Conservation (phyloP, 2,113 vertebrate genomes). For the Phocoena sinus region DNA sequence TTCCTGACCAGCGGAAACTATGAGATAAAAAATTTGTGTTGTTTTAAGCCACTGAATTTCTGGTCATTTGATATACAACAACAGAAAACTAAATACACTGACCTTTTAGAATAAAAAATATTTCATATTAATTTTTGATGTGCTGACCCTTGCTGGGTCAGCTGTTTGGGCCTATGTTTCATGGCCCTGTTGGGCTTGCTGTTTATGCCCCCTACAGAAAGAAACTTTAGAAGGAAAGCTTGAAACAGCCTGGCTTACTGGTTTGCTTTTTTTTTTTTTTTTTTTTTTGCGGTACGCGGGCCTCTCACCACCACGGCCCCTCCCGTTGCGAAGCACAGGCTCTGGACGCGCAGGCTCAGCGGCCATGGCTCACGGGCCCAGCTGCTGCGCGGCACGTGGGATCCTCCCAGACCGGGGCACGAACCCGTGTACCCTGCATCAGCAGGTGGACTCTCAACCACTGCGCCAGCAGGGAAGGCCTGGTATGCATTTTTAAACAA, state of each 20-base stretch:
- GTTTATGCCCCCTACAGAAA: neutral
- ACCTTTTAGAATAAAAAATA: neutral
- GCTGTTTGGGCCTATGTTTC: neutral
- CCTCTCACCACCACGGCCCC: too few relatives aligned
- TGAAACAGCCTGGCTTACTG: neutral
- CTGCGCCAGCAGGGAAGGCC: too few relatives aligned
- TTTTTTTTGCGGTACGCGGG: too few relatives aligned
- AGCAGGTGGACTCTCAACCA: too few relatives aligned
- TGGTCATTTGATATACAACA: neutral
- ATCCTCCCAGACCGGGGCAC: too few relatives aligned
- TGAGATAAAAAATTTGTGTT: neutral
- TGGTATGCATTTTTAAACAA: neutral
- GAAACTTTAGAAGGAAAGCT: neutral
- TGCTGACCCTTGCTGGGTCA: neutral
- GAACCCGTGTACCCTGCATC: too few relatives aligned
- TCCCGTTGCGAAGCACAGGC: too few relatives aligned
- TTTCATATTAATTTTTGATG: neutral
- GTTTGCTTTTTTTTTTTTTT: neutral
- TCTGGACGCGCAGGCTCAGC: too few relatives aligned
- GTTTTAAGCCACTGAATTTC: neutral
- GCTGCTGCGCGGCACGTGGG: too few relatives aligned
- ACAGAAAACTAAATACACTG: neutral
- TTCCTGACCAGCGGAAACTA: neutral
- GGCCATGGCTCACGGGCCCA: too few relatives aligned
- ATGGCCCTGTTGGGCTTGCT: neutral